Conservation (phyloP, 2,797 vertebrate species). For the Onychomys arenicola region DNA sequence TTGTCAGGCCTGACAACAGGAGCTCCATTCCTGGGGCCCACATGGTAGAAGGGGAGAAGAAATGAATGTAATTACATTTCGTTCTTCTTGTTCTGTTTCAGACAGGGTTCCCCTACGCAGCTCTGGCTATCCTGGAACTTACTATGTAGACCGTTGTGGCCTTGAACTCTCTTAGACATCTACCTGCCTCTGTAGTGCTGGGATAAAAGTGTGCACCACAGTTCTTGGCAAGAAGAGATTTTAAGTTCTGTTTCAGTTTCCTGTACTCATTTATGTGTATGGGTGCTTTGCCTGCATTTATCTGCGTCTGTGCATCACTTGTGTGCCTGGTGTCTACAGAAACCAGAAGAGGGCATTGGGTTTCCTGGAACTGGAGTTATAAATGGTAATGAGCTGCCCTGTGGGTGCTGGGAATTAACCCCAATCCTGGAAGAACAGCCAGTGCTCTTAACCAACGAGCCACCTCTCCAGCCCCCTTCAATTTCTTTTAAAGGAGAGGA, state of each 20-base stretch:
- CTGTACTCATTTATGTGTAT: background rate
- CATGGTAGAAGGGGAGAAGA: background rate
- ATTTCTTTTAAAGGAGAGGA: background rate
- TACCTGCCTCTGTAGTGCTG: background rate
- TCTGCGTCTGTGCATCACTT: background rate
- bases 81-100: background rate
- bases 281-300: background rate
- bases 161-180: background rate
- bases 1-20: background rate
- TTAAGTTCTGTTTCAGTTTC: background rate
- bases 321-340: background rate
- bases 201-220: background rate
- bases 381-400: background rate
- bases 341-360: background rate
- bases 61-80: background rate
- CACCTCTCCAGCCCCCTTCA: background rate
- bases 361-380: background rate
- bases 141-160: background rate
- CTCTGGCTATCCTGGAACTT: background rate
- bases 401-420: background rate
- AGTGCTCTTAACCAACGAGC: background rate
- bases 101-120: background rate
- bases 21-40: background rate
- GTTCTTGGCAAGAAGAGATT: background rate
- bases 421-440: background rate